phyloP scores from a whole-genome alignment of 2,797 vertebrate genomes.

The Melopsittacus undulatus region DNA sequence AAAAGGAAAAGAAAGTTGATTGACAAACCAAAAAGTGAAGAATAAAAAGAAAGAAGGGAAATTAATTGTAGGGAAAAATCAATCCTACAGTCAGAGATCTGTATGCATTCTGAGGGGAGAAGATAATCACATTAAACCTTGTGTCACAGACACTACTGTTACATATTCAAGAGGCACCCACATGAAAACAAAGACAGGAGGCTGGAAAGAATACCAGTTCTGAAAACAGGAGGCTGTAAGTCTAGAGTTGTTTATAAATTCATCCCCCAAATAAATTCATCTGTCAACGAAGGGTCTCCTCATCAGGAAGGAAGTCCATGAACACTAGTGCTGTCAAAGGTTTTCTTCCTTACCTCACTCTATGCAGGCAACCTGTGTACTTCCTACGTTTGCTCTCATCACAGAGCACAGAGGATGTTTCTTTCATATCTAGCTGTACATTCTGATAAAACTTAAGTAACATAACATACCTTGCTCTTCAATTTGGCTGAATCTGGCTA shows the following conservation, averaged over 20 bases:
- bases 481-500: not conserved
- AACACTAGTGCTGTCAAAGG: accelerated
- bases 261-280: not conserved
- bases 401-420: not conserved
- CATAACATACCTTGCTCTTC: not conserved
- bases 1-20: not conserved
- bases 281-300: not conserved
- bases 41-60: not conserved
- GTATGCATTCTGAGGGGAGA: not conserved
- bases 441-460: not conserved
- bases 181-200: not conserved
- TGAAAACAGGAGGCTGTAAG: not conserved
- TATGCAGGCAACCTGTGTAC: not conserved
- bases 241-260: not conserved
- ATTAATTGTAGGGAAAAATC: not conserved
- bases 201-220: not conserved
- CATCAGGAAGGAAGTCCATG: not conserved
- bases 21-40: not conserved
- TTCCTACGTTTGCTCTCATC: not conserved
- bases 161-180: not conserved
- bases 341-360: not conserved
- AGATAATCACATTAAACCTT: not conserved
- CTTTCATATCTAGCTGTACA: not conserved
- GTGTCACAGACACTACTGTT: not conserved
- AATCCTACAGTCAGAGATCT: not conserved